phyloP scores from a whole-genome alignment of 2,888 invertebrate species.

The Cactoblastis cactorum region DNA sequence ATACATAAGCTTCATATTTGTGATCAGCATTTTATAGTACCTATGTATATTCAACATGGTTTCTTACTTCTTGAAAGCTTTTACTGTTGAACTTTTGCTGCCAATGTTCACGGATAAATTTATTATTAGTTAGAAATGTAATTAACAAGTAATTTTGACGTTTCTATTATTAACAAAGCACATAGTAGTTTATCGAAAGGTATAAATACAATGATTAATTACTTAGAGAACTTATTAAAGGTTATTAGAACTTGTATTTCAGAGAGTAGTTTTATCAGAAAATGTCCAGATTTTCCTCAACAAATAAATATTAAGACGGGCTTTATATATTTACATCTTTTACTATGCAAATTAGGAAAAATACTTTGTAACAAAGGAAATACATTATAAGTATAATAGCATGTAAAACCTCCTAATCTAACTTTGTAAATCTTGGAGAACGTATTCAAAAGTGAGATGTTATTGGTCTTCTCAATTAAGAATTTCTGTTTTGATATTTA shows the following conservation, averaged over 20 bases:
- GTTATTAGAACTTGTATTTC: neutral
- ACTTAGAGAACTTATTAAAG: neutral
- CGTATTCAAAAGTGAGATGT: too few species aligned
- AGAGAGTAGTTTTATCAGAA: neutral
- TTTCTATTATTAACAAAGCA: neutral
- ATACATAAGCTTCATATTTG: too few species aligned
- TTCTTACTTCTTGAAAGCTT: too few species aligned
- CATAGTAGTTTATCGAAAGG: neutral
- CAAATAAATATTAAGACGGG: neutral
- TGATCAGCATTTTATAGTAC: too few species aligned
- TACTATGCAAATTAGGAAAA: too few species aligned
- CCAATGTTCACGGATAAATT: neutral
- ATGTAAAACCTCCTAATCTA: neutral
- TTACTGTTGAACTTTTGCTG: too few species aligned
- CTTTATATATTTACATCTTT: too few species aligned
- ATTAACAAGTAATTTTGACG: neutral
- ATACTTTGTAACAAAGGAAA: too few species aligned
- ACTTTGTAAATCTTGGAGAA: slow-evolving; percentile 2
- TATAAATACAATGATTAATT: slow-evolving; percentile 2
- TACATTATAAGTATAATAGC: too few species aligned
- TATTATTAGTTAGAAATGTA: too few species aligned
- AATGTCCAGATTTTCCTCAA: neutral
- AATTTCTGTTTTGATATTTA: too few species aligned
- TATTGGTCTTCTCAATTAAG: neutral
- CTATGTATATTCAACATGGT: too few species aligned